Percentiles rank a stretch among this genome's conserved stretches.
phyloP scores from a whole-genome alignment of 2,888 invertebrate species.

The Abscondita cerata region DNA sequence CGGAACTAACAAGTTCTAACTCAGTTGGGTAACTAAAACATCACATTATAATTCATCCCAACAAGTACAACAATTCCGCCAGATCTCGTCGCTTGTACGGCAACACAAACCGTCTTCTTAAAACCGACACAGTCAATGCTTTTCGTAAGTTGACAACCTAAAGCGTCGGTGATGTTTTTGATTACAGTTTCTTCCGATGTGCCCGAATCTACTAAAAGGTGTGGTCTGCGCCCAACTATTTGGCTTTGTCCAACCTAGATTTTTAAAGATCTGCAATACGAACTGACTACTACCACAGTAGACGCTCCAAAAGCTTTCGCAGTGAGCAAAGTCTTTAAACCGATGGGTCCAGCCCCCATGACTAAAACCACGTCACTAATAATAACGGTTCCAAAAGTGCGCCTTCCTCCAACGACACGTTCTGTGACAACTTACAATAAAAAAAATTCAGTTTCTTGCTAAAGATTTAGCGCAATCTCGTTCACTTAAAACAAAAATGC shows the following conservation, averaged over 20 bases:
- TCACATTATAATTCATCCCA: conserved; percentile 84
- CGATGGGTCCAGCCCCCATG: conserved; percentile 89
- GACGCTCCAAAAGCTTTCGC: conserved; percentile 88
- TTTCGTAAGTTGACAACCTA: conserved; percentile 64
- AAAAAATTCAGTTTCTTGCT: too few relatives aligned
- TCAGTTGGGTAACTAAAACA: conserved; percentile 79
- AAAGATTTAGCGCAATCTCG: too few relatives aligned
- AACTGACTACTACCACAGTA: conserved; percentile 79
- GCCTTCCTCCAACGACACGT: conserved; percentile 91
- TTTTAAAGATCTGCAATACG: conserved; percentile 67
- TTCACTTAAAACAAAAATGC: conserved; percentile 89
- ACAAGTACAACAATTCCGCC: conserved; percentile 89
- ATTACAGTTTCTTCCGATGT: conserved; percentile 60
- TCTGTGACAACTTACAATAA: conserved; percentile 86
- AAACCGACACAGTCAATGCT: conserved; percentile 91
- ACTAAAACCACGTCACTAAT: conserved; percentile 77
- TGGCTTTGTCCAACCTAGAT: conserved; percentile 75
- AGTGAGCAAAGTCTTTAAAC: conserved; percentile 79
- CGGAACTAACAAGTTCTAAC: conserved; percentile 73
- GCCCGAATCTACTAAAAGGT: conserved; percentile 67
- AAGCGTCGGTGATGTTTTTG: conserved; percentile 63
- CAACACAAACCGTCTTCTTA: conserved; percentile 76
- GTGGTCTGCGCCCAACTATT: conserved; percentile 77
- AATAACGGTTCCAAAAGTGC: conserved; percentile 89
- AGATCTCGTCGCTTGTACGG: conserved; percentile 80